These are phyloP conservation scores for Alca torda DNA, from an alignment of 2,797 vertebrate genomes.

Conservation along the genomic window DNA sequence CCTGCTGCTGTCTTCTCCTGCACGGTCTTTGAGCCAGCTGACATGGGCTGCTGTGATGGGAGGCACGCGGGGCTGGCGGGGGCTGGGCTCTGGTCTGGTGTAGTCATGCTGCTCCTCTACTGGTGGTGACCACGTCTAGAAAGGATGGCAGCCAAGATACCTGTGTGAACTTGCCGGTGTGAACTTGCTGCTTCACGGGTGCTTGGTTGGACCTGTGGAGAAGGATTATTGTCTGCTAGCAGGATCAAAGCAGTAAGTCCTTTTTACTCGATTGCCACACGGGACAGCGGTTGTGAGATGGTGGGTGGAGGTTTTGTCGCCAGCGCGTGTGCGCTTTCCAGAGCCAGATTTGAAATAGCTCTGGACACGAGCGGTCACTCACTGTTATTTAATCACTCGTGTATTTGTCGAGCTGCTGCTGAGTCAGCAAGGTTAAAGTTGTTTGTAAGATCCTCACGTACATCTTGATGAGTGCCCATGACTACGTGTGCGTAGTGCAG, in stretches of 20 bases:
- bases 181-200: fast-evolving
- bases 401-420: neutral
- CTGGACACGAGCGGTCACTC: neutral
- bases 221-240: neutral
- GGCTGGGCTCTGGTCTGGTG: fast-evolving
- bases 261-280: fast-evolving
- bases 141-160: neutral
- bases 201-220: neutral
- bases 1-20: neutral
- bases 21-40: fast-evolving
- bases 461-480: fast-evolving
- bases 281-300: neutral
- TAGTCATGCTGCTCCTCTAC: neutral
- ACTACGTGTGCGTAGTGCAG: fast-evolving
- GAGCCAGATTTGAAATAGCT: neutral
- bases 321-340: fast-evolving
- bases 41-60: neutral
- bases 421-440: neutral
- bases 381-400: neutral
- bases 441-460: neutral
- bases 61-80: neutral
- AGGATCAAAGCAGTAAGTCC: neutral
- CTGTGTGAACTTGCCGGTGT: neutral
- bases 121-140: neutral
- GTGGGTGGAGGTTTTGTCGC: neutral